Evolutionary conservation across 23 tunicate species (phyloP).

Genomic region (Ascidia mentula): DNA sequence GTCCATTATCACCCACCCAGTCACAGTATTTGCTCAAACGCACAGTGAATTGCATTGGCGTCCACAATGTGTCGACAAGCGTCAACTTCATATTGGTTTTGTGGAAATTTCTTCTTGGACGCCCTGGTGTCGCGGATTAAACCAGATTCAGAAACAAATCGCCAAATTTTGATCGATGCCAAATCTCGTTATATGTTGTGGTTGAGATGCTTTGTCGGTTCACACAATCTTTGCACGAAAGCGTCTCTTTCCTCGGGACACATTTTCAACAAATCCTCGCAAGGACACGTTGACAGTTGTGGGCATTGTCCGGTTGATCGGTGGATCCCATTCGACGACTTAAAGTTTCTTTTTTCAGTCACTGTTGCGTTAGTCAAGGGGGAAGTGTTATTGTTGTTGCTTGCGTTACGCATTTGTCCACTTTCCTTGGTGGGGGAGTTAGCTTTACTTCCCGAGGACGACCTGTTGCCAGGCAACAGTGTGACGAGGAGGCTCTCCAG

Average conservation of each 20-base stretch:
- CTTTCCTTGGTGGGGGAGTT: slow-evolving; percentile 24
- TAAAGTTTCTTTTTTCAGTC: too few relatives aligned
- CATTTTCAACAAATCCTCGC: background rate
- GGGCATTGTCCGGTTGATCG: background rate
- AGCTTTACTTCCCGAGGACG: background rate
- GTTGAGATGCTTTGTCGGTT: background rate
- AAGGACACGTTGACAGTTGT: background rate
- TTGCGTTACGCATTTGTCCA: background rate
- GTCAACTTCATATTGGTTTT: too few relatives aligned
- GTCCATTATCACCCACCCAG: too few relatives aligned
- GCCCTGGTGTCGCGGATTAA: too few relatives aligned
- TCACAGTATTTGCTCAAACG: too few relatives aligned
- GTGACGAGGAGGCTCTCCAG: slow-evolving; percentile 23
- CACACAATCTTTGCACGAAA: background rate
- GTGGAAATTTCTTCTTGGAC: background rate
- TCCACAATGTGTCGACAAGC: too few relatives aligned
- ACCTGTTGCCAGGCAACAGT: slow-evolving; percentile 27
- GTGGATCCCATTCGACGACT: too few relatives aligned
- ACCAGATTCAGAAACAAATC: too few relatives aligned
- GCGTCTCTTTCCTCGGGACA: background rate
- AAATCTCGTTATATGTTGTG: too few relatives aligned
- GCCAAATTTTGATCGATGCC: too few relatives aligned
- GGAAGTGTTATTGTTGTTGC: slow-evolving; percentile 27
- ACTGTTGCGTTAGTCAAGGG: background rate
- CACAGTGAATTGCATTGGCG: too few relatives aligned